phyloP scores from a whole-genome alignment of 2,888 invertebrate genomes.

The Hemithea aestivaria region DNA sequence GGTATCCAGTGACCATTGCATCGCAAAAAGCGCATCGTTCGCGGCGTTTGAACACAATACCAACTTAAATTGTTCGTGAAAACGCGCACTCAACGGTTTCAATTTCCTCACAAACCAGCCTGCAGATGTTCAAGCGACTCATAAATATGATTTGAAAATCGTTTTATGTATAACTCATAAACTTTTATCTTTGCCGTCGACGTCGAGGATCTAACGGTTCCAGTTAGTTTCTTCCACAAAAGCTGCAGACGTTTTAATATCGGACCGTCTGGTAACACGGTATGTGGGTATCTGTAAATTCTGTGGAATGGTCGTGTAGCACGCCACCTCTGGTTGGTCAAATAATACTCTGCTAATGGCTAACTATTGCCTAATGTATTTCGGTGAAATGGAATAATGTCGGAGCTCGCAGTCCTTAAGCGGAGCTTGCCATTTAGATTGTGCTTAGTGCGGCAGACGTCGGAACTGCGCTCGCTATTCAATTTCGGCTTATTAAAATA shows the following conservation, averaged over 20 bases:
- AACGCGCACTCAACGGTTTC: constrained; percentile 72
- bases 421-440: constrained; percentile 62
- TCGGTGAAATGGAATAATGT: constrained; percentile 66
- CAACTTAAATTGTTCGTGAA: constrained; percentile 76
- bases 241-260: constrained; percentile 75
- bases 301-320: constrained; percentile 62
- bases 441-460: constrained; percentile 48
- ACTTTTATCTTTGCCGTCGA: constrained; percentile 67
- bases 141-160: constrained; percentile 79
- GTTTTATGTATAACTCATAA: constrained; percentile 78
- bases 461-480: constrained; percentile 49
- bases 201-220: constrained; percentile 58
- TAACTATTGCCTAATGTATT: constrained; percentile 76
- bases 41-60: constrained; percentile 63
- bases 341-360: constrained; percentile 72
- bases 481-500: constrained; percentile 61
- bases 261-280: constrained; percentile 55
- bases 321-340: constrained; percentile 73
- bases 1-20: constrained; percentile 59
- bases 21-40: constrained; percentile 63
- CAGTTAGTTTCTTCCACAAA: constrained; percentile 71
- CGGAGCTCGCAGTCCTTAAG: constrained; percentile 45
- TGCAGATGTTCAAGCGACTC: constrained; percentile 70
- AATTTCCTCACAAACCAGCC: constrained; percentile 72
- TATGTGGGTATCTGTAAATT: constrained; percentile 72